Percentiles rank a stretch among this genome's conserved stretches.
phyloP scores from a whole-genome alignment of 2,888 invertebrate species.

The Hydrotaea diabolus region DNA sequence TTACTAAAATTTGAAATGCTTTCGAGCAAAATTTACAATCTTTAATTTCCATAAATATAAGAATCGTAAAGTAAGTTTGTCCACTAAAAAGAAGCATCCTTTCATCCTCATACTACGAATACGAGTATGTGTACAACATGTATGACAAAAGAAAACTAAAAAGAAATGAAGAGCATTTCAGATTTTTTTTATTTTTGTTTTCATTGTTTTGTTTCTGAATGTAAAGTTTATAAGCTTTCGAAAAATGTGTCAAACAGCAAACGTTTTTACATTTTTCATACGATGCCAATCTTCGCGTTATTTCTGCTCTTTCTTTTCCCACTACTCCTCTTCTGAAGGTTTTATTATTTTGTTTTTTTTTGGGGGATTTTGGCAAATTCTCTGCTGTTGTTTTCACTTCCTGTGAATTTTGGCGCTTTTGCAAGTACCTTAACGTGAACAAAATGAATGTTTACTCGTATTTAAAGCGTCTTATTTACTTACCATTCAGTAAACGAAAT shows the following conservation, averaged over 20 bases:
- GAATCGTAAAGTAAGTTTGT: neutral
- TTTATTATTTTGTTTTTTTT: conserved; percentile 11
- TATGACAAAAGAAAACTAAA: neutral
- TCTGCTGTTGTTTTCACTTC: conserved; percentile 76
- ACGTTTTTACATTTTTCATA: conserved; percentile 71
- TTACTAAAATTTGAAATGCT: neutral
- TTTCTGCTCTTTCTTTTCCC: neutral
- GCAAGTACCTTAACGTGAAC: conserved; percentile 20
- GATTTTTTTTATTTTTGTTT: neutral
- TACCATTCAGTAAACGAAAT: conserved; percentile 53
- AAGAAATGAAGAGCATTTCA: conserved; percentile 1
- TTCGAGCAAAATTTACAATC: neutral
- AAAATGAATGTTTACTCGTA: conserved; percentile 53
- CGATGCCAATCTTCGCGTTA: conserved; percentile 76
- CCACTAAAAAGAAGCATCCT: conserved; percentile 52
- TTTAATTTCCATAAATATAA: conserved; percentile 37
- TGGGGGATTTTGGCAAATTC: neutral
- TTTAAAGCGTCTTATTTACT: conserved; percentile 43
- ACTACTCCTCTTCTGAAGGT: neutral
- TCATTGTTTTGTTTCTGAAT: neutral
- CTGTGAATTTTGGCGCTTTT: conserved; percentile 72
- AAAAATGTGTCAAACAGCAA: conserved; percentile 70
- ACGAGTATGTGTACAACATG: neutral
- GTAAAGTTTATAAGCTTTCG: conserved; percentile 65
- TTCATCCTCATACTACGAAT: conserved; percentile 54